Base-by-base conservation (phyloP, 2,113 vertebrate species). In the Halichoerus grypus region DNA sequence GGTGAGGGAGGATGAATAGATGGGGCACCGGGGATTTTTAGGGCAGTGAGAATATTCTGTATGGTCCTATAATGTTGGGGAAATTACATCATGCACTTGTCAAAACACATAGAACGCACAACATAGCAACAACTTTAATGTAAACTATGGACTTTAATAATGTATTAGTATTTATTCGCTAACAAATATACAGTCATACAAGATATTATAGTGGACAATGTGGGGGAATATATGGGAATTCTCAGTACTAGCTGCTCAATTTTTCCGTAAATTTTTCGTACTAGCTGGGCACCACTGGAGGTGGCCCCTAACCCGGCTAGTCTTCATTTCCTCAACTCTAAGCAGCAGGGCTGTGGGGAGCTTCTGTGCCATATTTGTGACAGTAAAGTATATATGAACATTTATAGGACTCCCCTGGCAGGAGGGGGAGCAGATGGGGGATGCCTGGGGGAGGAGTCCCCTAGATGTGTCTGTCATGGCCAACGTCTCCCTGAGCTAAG, bases 401-500 rank as follows among this genome's bases (percentile, higher is more conserved):
- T 26, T 19, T 16, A 12, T 19, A 1, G 13, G 76, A 36, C 49
- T 49, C 5, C 51, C 39, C 28, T 9, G 4, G 19, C n/a, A 15
- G 49, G 11, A 11, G 16, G 22, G 77, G 61, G 6, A 21, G 59
- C 42, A 49, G 51, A 7, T 3, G 22, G 13, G 39, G 24, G 33
- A 5, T 39, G 18, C 7, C 59, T n/a, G 11, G 15, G 19, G 22
- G 57, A 22, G 42, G 39, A 61, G 18, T 4, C 7, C 7, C 71
- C 67, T 76, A n/a, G n/a, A 49, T 1, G 5, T 0, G 1, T 7
- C 18, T 49, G 11, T 49, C 33, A 6, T 69, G 1, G 0, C n/a
- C 7, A n/a, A 22, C 0, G 1, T 24, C 13, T 57, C 12, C 59
- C 77, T 22, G 6, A 11, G 15, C 59, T 28, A 21, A 65, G 53